Evolutionary conservation across 2,113 vertebrate genomes (phyloP), one percentile per base, ranked within the genome.

Genomic region (Xiphophorus maculatus): DNA sequence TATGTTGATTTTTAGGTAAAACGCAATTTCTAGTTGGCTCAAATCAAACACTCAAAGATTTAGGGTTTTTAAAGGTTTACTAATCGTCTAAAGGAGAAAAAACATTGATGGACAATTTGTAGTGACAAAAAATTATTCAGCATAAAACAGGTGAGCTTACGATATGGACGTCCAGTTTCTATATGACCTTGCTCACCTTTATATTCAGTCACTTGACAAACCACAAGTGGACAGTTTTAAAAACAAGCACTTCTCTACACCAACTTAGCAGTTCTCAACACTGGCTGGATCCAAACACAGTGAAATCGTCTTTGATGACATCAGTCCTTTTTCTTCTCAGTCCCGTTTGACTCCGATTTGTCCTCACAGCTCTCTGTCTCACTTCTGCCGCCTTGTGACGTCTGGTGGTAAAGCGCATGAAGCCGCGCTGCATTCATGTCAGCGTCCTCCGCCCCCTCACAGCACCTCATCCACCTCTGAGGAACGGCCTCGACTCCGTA

Each of bases 391-490:
- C 74, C 88, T 62, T 37, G 81, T 66, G 80, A 75, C 1, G 77
- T 78, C 66, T 83, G 87, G 73, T 89, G 86, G 92, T 97, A 96
- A 70, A 99, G 91, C 67, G 90, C 92, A 60, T 97, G 91, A 64
- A 99, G 93, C 71, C 93, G 93, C 40, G 91, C 89, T 2, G 97
- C 97, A 74, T 95, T 93, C 74, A 92, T 79, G 37, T 97, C 93
- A 0, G 96, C 96, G 48, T 99, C 97, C 74, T 96, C 94, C 0
- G 95, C 96, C 7, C 95, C 97, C 84, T 99, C 98, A 7, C 97
- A 98, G 91, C 95, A 96, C 68, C 93, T 94, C 79, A 96, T 95
- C 98, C 98, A 99, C 30, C 93, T 92, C 1, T 91, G 91, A 19
- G 97, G 95, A 35, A 98, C 89, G 73, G 95, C 93, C 28, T 96